A percentile compares a stretch with the other conserved stretches of the same genome.
Evolutionary conservation across 2,113 vertebrate species (phyloP).

Genomic region (Daubentonia madagascariensis): DNA sequence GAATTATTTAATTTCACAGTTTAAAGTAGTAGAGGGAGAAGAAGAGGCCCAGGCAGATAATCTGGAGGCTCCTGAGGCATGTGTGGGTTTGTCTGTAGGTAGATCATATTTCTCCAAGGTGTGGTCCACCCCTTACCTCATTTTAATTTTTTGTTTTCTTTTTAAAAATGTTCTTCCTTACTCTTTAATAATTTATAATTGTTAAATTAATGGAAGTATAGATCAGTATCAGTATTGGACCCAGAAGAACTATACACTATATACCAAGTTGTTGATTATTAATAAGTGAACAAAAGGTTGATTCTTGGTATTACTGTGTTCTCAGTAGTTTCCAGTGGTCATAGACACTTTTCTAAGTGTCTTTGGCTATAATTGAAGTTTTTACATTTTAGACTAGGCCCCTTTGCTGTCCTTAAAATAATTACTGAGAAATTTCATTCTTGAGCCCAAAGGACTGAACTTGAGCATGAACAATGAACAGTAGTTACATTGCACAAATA

Average conservation of each 20-base stretch:
- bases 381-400: not conserved
- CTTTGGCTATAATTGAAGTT: not conserved
- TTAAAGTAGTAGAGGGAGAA: not conserved
- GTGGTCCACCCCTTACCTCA: not conserved
- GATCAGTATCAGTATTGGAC: not conserved
- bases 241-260: not conserved
- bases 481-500: not conserved
- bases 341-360: not conserved
- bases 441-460: not conserved
- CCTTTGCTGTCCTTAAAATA: not conserved
- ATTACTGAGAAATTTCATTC: constrained; percentile 7
- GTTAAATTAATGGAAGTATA: not conserved
- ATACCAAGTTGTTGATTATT: not conserved
- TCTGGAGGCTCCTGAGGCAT: not conserved
- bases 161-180: not conserved
- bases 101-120: not conserved
- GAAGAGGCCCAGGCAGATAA: not conserved
- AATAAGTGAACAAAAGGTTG: not conserved
- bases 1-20: not conserved
- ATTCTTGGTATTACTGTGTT: not conserved
- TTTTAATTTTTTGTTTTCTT: not conserved
- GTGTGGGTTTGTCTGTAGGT: not conserved
- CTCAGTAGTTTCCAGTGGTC: not conserved
- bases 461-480: not conserved
- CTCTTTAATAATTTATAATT: not conserved